phyloP scores from a whole-genome alignment of 2,797 vertebrate species.

The Mus minutoides region DNA sequence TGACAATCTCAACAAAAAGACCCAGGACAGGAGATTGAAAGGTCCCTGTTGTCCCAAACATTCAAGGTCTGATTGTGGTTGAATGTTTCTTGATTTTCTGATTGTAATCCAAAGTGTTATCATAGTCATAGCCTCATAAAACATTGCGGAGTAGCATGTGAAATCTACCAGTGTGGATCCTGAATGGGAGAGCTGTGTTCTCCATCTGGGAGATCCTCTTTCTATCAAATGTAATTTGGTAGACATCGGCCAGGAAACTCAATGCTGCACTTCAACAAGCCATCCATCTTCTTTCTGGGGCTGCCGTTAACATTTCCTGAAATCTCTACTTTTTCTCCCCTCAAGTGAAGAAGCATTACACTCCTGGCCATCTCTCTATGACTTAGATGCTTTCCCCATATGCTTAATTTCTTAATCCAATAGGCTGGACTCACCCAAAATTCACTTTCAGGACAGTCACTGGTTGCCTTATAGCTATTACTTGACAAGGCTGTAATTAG shows the following conservation, averaged over 20 bases:
- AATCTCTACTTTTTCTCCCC: background rate
- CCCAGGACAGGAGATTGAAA: background rate
- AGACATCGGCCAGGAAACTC: constrained; percentile 12
- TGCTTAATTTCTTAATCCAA: constrained; percentile 62
- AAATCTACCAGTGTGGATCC: background rate
- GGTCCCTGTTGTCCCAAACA: background rate
- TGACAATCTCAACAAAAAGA: constrained; percentile 43
- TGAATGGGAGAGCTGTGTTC: background rate
- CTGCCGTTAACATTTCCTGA: constrained; percentile 20
- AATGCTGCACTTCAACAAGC: background rate
- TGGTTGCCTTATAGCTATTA: constrained; percentile 38
- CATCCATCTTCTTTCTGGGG: constrained; percentile 20
- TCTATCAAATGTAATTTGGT: background rate
- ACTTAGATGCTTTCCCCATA: background rate
- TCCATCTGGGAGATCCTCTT: background rate
- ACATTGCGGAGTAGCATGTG: background rate
- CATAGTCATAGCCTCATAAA: constrained; percentile 52
- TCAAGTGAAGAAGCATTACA: constrained; percentile 20
- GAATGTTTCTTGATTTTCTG: constrained; percentile 56
- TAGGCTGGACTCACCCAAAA: constrained; percentile 54
- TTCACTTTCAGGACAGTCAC: constrained; percentile 44
- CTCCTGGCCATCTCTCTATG: background rate
- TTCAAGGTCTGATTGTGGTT: constrained; percentile 34
- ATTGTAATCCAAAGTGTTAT: constrained; percentile 48
- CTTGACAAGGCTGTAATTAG: constrained; percentile 78